Base-by-base conservation (phyloP, 2,888 invertebrate species). In the Metacarcinus magister region DNA sequence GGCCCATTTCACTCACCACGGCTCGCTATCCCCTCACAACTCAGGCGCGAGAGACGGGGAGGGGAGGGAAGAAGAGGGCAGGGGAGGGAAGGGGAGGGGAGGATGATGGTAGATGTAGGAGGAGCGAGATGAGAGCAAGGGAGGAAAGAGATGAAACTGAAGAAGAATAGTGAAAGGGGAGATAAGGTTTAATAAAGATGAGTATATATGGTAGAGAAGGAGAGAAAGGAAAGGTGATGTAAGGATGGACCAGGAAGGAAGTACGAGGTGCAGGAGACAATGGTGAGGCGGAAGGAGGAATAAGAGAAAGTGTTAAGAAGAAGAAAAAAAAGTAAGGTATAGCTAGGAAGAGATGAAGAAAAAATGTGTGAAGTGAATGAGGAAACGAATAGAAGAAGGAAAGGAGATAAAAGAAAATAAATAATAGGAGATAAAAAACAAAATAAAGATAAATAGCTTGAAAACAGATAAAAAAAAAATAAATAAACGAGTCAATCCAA, bases 21-120 rank as follows among this genome's bases (percentile, higher is more conserved):
- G 32, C 82, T 82, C 82, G 82, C 82, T 82, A 82, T 82, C 82
- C 82, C 32, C 82, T 82, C 82, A 32, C 82, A 82, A 82, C 82
- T 82, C 82, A 82, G 32, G 82, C 32, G 19, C 28, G 82, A 3
- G 28, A 32, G 32, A 32, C 2, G 32, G 32, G 82, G 82, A 82
- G 82, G 82, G 75, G 10, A 28, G 75, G 28, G 32, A 32, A 10
- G 82, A 8, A 82, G 32, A 32, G 19, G 32, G 82, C 7, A 32
- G 32, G 82, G 82, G 82, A 82, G 82, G 32, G 7, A 32, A 32
- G 82, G 32, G 32, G 4, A 32, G 7, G 82, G 32, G 32, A 32
- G 32, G 2, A 32, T 8, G 32, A 5, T 10, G 32, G 32, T 5
- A 28, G 82, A 13, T 8, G 32, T 13, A 82, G 82, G 32, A 32